These are phyloP conservation scores for Lepidothrix coronata DNA, from an alignment of 2,113 vertebrate species.

Conservation along the genomic window DNA sequence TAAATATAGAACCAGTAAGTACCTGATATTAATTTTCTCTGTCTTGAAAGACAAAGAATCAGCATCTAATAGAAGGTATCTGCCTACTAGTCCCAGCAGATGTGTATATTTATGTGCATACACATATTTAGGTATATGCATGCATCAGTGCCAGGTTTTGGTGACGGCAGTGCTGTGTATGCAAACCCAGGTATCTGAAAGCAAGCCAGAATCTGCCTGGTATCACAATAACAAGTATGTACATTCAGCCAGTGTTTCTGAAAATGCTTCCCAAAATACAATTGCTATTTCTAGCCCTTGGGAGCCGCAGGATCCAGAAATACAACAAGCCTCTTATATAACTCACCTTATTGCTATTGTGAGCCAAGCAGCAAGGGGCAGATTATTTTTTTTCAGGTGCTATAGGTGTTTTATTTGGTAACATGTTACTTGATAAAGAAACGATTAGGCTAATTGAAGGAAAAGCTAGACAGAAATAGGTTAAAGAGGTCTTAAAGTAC, in stretches of 20 bases:
- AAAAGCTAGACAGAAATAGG: slow-evolving; percentile 65
- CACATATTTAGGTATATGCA: not conserved
- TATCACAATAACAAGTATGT: not conserved
- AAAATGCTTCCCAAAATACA: slow-evolving; percentile 49
- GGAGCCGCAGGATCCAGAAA: slow-evolving; percentile 24
- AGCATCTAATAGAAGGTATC: not conserved
- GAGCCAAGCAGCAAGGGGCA: not conserved
- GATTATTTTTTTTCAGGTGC: not conserved
- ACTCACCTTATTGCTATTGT: slow-evolving; percentile 27
- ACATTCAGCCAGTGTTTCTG: slow-evolving; percentile 7
- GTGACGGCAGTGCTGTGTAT: not conserved
- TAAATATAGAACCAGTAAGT: not conserved
- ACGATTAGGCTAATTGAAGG: slow-evolving; percentile 63
- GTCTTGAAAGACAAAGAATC: not conserved
- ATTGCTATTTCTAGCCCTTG: slow-evolving; percentile 39
- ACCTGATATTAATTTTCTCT: not conserved
- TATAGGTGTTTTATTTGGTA: slow-evolving; percentile 28
- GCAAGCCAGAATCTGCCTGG: not conserved
- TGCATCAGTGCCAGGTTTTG: not conserved
- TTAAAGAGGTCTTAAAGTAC: slow-evolving; percentile 55
- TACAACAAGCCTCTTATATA: not conserved
- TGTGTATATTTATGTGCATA: not conserved
- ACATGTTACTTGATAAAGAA: slow-evolving; percentile 44
- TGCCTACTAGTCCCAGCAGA: not conserved
- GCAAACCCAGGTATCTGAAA: not conserved